Conservation (phyloP, 2,113 vertebrate species). For the Guaruba guarouba region DNA sequence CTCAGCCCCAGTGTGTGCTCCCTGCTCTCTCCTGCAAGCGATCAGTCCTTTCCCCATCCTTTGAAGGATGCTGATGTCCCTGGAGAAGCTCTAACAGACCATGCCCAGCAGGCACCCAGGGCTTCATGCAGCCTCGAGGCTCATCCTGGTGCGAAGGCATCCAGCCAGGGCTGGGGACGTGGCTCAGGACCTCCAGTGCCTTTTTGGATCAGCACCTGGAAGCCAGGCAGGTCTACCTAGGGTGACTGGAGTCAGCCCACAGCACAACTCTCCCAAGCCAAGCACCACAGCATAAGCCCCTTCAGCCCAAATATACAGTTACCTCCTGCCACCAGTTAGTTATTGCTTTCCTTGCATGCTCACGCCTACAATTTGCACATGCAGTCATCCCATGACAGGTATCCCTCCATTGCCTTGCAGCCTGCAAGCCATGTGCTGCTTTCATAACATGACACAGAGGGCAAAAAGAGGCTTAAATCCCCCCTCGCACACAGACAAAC, state of each 20-base stretch:
- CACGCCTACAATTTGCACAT: fast-evolving
- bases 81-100: background rate
- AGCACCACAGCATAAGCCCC: background rate
- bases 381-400: background rate
- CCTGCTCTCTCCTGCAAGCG: background rate
- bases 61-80: background rate
- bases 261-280: background rate
- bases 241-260: background rate
- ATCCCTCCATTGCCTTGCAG: background rate
- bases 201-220: background rate
- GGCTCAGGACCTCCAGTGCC: no score
- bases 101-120: background rate
- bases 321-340: background rate
- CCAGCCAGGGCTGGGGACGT: no score
- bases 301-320: background rate
- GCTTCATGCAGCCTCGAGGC: fast-evolving
- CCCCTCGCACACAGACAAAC: background rate
- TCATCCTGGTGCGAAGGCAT: fast-evolving
- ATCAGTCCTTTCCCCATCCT: background rate
- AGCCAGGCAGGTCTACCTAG: background rate
- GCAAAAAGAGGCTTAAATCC: background rate
- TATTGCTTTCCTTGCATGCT: fast-evolving
- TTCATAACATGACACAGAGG: fast-evolving
- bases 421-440: background rate
- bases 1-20: fast-evolving